Evolutionary conservation across 2,797 vertebrate genomes (phyloP).

Genomic region (Steatocranus sp.): DNA sequence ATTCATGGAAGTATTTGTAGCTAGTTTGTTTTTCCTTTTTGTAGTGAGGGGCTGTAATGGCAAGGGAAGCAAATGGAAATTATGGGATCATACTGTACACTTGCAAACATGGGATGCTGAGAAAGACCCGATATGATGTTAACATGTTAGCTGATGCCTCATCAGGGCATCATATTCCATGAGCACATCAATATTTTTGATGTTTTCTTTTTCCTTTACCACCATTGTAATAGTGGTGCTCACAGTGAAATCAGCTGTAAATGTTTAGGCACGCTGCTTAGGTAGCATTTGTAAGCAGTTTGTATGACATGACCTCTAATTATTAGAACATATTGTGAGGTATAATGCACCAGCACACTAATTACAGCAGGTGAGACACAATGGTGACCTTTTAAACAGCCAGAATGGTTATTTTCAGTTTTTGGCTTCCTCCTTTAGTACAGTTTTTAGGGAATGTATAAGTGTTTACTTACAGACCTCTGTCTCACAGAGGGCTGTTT

Average conservation of each 20-base stretch:
- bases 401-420: conserved; percentile 42
- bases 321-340: conserved; percentile 14
- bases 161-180: conserved; percentile 59
- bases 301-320: conserved; percentile 35
- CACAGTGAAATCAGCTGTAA: conserved; percentile 36
- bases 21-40: conserved; percentile 52
- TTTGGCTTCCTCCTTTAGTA: conserved; percentile 17
- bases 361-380: conserved; percentile 12
- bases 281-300: conserved; percentile 40
- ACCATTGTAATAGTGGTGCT: conserved; percentile 63
- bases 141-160: conserved; percentile 58
- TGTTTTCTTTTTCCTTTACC: conserved; percentile 40
- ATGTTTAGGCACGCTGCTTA: conserved; percentile 40
- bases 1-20: conserved; percentile 60
- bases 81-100: conserved; percentile 59
- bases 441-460: conserved; percentile 26
- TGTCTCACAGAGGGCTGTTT: not conserved
- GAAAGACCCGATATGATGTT: conserved; percentile 45
- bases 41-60: conserved; percentile 43
- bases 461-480: conserved; percentile 4
- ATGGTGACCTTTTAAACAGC: conserved; percentile 31
- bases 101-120: conserved; percentile 20
- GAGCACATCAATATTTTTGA: conserved; percentile 54
- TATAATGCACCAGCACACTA: conserved; percentile 42
- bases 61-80: conserved; percentile 46